A percentile compares a stretch with the other conserved stretches of the same genome.
phyloP scores from a whole-genome alignment of 2,888 invertebrate genomes.

The Geophilus truncorum region DNA sequence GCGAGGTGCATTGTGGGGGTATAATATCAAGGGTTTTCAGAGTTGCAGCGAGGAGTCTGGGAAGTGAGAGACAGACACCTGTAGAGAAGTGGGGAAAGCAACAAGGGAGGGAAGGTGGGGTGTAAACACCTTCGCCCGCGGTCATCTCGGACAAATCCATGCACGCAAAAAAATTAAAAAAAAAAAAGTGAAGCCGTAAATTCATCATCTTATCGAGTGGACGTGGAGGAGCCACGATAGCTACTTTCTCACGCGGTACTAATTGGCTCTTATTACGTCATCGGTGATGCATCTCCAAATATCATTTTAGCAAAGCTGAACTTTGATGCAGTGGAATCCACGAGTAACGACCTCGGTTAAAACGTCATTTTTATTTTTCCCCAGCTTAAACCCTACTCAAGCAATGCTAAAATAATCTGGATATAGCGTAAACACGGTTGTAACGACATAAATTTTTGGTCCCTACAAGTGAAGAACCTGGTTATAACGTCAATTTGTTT shows the following conservation, averaged over 20 bases:
- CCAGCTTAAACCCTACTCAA: too few relatives aligned
- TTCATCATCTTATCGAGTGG: constrained; percentile 27
- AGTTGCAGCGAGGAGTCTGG: too few relatives aligned
- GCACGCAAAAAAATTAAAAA: too few relatives aligned
- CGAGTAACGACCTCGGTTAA: too few relatives aligned
- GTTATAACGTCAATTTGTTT: too few relatives aligned
- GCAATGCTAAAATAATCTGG: too few relatives aligned
- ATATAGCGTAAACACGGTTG: too few relatives aligned
- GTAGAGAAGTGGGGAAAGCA: background rate
- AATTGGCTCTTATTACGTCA: constrained; percentile 17
- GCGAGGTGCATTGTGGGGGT: background rate
- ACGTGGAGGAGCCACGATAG: constrained; percentile 6
- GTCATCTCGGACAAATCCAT: constrained; percentile 17
- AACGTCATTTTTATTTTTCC: background rate
- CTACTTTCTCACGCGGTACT: constrained; percentile 24
- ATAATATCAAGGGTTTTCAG: background rate
- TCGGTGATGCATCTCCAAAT: background rate
- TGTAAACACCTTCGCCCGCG: constrained; percentile 13
- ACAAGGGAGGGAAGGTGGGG: background rate
- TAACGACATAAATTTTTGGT: too few relatives aligned
- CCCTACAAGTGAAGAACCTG: too few relatives aligned
- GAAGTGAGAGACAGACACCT: background rate
- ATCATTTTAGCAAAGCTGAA: too few relatives aligned
- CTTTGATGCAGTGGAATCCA: too few relatives aligned
- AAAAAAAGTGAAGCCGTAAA: background rate